A percentile compares a stretch with the other conserved stretches of the same genome.
These are phyloP conservation scores for Standfussiana lucernea DNA, from an alignment of 2,888 invertebrate species.

Conservation along the genomic window DNA sequence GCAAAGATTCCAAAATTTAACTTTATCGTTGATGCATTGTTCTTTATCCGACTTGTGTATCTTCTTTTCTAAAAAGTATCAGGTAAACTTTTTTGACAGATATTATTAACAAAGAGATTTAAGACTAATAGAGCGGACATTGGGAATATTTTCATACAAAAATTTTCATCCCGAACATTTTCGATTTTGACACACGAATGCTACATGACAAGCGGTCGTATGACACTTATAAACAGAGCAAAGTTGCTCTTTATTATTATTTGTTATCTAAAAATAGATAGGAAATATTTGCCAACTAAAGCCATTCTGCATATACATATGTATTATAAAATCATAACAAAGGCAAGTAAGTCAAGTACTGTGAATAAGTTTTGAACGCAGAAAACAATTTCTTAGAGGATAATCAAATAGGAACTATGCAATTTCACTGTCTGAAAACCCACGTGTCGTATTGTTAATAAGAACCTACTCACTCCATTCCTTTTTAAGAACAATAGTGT, in stretches of 20 bases:
- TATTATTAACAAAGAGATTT: background rate
- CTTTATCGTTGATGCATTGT: background rate
- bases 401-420: background rate
- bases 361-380: background rate
- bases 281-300: too few relatives aligned
- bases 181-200: too few relatives aligned
- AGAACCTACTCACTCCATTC: background rate
- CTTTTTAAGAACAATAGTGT: constrained; percentile 46
- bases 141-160: too few relatives aligned
- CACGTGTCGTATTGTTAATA: background rate
- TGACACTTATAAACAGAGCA: too few relatives aligned
- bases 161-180: too few relatives aligned
- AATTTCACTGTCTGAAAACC: constrained; percentile 27
- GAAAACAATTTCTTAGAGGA: background rate
- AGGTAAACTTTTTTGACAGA: background rate
- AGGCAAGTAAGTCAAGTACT: background rate
- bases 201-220: too few relatives aligned
- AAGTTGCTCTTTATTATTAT: too few relatives aligned
- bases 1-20: background rate
- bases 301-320: too few relatives aligned
- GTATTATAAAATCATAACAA: background rate
- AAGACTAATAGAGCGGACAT: too few relatives aligned
- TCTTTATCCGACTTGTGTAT: background rate
- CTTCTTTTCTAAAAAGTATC: background rate
- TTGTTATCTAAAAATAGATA: too few relatives aligned